These are phyloP conservation scores for Schlechtendalia chinensis DNA, from an alignment of 1,140 invertebrate species.

Conservation along the genomic window DNA sequence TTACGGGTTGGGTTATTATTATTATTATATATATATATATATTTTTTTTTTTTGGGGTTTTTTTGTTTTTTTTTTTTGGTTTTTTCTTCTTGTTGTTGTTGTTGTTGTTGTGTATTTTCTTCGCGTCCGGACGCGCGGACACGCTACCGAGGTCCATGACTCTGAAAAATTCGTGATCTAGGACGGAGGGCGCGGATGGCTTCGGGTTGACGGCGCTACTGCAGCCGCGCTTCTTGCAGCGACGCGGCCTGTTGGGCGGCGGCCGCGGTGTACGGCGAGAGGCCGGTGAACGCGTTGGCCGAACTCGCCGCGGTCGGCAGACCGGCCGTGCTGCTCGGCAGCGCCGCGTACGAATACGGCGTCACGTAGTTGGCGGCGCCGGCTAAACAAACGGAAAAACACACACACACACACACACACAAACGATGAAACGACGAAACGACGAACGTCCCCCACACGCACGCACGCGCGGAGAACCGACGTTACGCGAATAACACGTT, in stretches of 20 bases:
- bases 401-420: too few species aligned
- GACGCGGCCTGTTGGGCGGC: conserved; percentile 54
- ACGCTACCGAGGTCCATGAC: conserved; percentile 46
- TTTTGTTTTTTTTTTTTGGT: background rate
- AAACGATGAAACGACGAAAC: too few species aligned
- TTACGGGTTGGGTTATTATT: too few species aligned
- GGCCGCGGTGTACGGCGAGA: conserved; percentile 55
- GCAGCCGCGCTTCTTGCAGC: conserved; percentile 55
- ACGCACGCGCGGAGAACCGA: too few species aligned
- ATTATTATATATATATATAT: too few species aligned
- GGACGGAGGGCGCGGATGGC: conserved; percentile 46
- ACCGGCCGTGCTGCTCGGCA: conserved; percentile 53
- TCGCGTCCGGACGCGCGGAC: too few species aligned
- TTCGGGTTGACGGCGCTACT: conserved; percentile 53
- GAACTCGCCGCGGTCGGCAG: conserved; percentile 53
- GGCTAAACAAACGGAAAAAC: conserved; percentile 43
- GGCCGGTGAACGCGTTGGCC: conserved; percentile 53
- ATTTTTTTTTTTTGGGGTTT: too few species aligned
- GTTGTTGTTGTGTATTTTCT: too few species aligned
- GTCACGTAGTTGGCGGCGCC: conserved; percentile 55
- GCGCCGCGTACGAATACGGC: conserved; percentile 55
- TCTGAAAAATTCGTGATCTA: conserved; percentile 47
- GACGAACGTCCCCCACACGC: too few species aligned
- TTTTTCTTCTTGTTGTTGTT: conserved; percentile 21
- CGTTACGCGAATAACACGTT: too few species aligned